A percentile compares a stretch with the other conserved stretches of the same genome.
Conservation (phyloP, 2,888 invertebrate genomes). For the Calliphora vomitoria region DNA sequence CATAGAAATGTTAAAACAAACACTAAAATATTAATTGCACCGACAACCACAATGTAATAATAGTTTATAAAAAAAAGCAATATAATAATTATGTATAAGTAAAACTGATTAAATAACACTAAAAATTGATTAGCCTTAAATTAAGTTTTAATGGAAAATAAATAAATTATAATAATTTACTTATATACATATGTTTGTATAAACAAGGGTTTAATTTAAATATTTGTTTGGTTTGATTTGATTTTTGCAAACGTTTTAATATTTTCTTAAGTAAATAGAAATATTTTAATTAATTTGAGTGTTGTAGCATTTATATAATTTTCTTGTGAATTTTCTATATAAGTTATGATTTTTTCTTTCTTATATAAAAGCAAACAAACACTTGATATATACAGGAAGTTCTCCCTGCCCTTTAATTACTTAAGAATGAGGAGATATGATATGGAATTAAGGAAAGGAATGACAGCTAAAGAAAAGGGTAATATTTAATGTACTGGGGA, state of each 20-base stretch:
- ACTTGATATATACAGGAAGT: too few relatives aligned
- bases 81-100: not conserved
- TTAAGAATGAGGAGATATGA: too few relatives aligned
- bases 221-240: not conserved
- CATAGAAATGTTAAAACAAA: not conserved
- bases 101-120: not conserved
- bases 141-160: not conserved
- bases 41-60: not conserved
- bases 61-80: not conserved
- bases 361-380: too few relatives aligned
- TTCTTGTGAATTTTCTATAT: too few relatives aligned
- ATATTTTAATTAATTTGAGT: not conserved
- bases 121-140: slow-evolving; percentile 12
- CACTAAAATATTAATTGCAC: not conserved
- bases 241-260: not conserved
- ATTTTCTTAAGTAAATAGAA: not conserved
- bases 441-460: too few relatives aligned
- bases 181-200: too few relatives aligned
- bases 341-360: too few relatives aligned
- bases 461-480: too few relatives aligned
- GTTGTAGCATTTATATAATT: too few relatives aligned
- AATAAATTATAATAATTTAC: not conserved
- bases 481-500: too few relatives aligned
- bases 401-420: too few relatives aligned
- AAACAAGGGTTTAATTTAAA: not conserved